These are phyloP conservation scores for Tinea pellionella DNA, from an alignment of 2,888 invertebrate species.

Conservation along the genomic window DNA sequence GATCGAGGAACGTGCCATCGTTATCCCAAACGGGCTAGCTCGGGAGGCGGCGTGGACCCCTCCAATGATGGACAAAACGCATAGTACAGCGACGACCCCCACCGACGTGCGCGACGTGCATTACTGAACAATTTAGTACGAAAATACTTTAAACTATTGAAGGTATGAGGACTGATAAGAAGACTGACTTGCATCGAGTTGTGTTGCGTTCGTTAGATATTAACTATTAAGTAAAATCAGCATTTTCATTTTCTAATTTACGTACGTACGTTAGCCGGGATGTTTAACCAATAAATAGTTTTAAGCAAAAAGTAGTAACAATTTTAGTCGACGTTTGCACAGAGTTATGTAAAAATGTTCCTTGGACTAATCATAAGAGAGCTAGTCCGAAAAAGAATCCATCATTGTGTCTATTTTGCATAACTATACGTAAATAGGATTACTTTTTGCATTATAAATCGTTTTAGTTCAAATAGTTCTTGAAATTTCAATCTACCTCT, in stretches of 20 bases:
- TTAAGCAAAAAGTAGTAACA: no score
- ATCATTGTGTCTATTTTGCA: not conserved
- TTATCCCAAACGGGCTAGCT: slow-evolving; percentile 57
- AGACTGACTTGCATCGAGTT: slow-evolving; percentile 42
- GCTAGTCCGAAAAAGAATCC: no score
- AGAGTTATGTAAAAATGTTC: no score
- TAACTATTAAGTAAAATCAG: not conserved
- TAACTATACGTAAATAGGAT: not conserved
- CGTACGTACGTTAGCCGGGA: no score
- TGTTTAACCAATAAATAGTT: no score
- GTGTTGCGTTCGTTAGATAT: slow-evolving; percentile 34
- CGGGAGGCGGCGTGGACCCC: slow-evolving; percentile 55
- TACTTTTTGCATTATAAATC: not conserved
- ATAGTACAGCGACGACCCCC: slow-evolving; percentile 83
- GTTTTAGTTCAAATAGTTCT: not conserved
- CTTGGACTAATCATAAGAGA: no score
- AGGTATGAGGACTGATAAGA: slow-evolving; percentile 57
- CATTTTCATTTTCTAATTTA: no score
- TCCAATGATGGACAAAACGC: slow-evolving; percentile 65
- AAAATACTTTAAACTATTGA: slow-evolving; percentile 48
- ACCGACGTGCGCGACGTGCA: slow-evolving; percentile 88
- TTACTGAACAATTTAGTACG: slow-evolving; percentile 70
- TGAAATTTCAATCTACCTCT: slow-evolving; percentile 68
- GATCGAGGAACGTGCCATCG: slow-evolving; percentile 48
- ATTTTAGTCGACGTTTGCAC: no score